Base-by-base conservation (phyloP, 2,113 vertebrate species). In the Halcyon malimbica region DNA sequence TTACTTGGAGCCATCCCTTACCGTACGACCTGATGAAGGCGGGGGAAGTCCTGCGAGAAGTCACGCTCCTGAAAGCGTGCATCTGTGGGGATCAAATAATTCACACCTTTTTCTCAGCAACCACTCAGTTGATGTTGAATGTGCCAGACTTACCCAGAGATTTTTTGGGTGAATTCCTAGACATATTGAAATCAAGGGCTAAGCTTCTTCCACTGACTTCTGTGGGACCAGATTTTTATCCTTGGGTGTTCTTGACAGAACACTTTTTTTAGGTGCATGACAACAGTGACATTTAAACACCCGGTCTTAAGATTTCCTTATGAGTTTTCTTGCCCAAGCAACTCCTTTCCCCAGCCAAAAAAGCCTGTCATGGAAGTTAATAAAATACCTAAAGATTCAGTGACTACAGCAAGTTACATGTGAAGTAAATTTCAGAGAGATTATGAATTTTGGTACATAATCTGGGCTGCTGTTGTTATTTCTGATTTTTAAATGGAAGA, bases 261-360 rank as follows among this genome's bases (percentile, higher is more conserved):
- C 0, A 0, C 64, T 75, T 73, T 79, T 86, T 96, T 89, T 73
- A 87, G 84, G 62, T 94, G 73, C 3, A 1, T 89, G 77, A 53
- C 51, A 94, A 57, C 89, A 75, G 69, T 94, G 94, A 85, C 87
- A 94, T 96, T 96, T 96, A 93, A 96, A 94, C 46, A 96, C 86
- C 78, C 6, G 2, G 75, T 92, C 35, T 89, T 75, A 75, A 94
- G 56, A 81, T 68, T 91, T 89, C 17, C 16, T 42, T 94, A 17
- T 11, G 42, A 91, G 48, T 64, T 94, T 69, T 92, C 24, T 68
- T 84, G 65, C 60, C 65, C 42, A 95, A 68, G 10, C 16, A 93
- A 35, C 46, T 92, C 24, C 25, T 81, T 89, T 71, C 17, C 13
- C 25, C 6, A 59, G 68, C 77, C 83, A 95, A 70, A 67, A 73